These are phyloP conservation scores for Eueides isabella DNA, from an alignment of 1,140 invertebrate genomes.

Conservation along the genomic window DNA sequence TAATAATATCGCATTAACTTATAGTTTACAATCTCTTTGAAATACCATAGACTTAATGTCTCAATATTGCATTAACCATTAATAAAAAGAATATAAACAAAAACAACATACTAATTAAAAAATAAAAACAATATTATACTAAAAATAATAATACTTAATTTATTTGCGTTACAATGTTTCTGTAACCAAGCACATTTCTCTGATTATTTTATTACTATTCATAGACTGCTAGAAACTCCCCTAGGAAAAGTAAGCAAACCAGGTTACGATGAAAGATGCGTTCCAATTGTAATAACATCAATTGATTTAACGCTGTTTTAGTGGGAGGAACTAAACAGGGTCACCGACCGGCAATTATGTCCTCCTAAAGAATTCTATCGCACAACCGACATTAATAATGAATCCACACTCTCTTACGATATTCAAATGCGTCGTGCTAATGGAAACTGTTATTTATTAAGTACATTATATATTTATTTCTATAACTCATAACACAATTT, in stretches of 20 bases:
- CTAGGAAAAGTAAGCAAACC: slow-evolving; percentile 26
- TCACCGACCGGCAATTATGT: slow-evolving; percentile 79
- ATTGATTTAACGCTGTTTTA: slow-evolving; percentile 81
- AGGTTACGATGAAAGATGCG: slow-evolving; percentile 67
- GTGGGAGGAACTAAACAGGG: slow-evolving; percentile 76
- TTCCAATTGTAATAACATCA: slow-evolving; percentile 80
- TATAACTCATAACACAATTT: background rate
- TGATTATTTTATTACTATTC: background rate
- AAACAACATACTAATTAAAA: no score
- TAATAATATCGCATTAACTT: background rate
- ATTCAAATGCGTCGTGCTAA: slow-evolving; percentile 37
- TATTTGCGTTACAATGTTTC: background rate
- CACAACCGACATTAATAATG: slow-evolving; percentile 52
- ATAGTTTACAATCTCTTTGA: background rate
- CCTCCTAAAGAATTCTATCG: slow-evolving; percentile 68
- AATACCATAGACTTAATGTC: background rate
- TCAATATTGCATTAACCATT: no score
- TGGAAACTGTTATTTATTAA: slow-evolving; percentile 9
- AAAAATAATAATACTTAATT: no score
- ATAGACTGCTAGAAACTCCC: slow-evolving; percentile 6
- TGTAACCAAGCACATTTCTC: background rate
- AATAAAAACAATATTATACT: no score
- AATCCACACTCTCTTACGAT: slow-evolving; percentile 43
- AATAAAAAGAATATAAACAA: no score
- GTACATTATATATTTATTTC: background rate